Evolutionary conservation across 2,797 vertebrate genomes (phyloP).

Genomic region (Alcedo atthis): DNA sequence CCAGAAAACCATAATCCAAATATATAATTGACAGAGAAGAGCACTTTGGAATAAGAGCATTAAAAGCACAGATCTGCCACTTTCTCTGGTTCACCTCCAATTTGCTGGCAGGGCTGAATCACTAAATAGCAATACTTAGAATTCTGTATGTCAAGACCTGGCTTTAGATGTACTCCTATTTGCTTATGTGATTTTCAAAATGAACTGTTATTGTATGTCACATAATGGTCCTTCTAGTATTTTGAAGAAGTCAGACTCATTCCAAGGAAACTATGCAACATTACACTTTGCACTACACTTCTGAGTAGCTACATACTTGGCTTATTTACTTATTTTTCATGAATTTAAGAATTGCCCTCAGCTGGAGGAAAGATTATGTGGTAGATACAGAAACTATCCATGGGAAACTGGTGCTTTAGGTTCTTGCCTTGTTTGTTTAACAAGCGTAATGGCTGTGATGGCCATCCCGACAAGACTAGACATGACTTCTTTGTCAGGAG

Average conservation of each 20-base stretch:
- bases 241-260: neutral
- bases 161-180: neutral
- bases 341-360: neutral
- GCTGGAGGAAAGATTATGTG: neutral
- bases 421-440: conserved; percentile 13
- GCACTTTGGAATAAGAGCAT: neutral
- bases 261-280: neutral
- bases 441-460: conserved; percentile 23
- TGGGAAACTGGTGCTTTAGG: neutral
- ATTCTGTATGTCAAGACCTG: neutral
- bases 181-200: neutral
- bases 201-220: neutral
- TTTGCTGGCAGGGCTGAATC: neutral
- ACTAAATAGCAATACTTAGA: neutral
- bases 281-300: neutral
- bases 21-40: conserved; percentile 19
- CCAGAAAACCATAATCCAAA: neutral
- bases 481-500: neutral
- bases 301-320: neutral
- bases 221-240: neutral
- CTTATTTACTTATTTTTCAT: neutral
- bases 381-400: neutral
- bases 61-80: neutral
- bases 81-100: neutral
- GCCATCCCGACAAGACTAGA: neutral